phyloP scores from a whole-genome alignment of 2,113 vertebrate species.

The Epinephelus lanceolatus region DNA sequence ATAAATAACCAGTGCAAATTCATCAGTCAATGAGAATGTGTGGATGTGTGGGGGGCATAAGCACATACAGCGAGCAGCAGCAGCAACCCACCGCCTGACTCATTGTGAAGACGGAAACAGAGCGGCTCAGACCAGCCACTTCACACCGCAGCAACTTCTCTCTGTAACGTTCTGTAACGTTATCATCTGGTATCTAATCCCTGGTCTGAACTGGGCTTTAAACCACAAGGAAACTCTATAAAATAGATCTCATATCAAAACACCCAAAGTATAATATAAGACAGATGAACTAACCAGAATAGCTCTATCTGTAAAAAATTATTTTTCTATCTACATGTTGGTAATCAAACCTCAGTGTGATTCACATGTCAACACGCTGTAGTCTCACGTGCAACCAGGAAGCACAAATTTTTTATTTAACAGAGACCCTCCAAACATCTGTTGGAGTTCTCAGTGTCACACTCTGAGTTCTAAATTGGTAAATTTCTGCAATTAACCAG shows the following conservation, averaged over 20 bases:
- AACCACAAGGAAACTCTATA: neutral
- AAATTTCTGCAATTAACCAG: constrained; percentile 76
- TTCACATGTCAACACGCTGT: constrained; percentile 24
- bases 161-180: no score
- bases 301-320: neutral
- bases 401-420: constrained; percentile 26
- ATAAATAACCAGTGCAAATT: no score
- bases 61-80: no score
- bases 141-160: no score
- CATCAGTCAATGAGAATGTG: no score
- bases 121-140: no score
- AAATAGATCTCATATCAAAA: neutral
- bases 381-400: constrained; percentile 30
- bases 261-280: neutral
- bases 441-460: constrained; percentile 66
- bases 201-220: no score
- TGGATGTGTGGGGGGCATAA: no score
- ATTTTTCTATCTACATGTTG: neutral
- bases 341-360: constrained; percentile 18
- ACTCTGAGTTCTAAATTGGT: constrained; percentile 69
- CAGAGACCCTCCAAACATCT: constrained; percentile 61
- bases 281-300: neutral
- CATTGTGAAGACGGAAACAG: no score
- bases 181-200: no score
- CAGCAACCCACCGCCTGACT: no score